A percentile compares a stretch with the other conserved stretches of the same genome.
phyloP scores from a whole-genome alignment of 2,797 vertebrate species.

The Uromys caudimaculatus region DNA sequence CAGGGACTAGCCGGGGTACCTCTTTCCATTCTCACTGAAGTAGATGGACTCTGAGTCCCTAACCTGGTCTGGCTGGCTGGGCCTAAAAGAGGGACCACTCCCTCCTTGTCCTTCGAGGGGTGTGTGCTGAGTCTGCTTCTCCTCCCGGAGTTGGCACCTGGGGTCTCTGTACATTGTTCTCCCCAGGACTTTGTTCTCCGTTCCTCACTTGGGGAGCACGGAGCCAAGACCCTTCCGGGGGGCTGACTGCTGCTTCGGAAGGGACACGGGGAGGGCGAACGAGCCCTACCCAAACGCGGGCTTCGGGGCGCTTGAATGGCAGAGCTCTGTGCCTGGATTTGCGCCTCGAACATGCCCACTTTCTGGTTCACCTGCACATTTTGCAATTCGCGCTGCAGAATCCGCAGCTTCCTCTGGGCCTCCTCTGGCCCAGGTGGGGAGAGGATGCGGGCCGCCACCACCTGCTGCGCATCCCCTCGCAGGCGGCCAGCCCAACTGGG shows the following conservation, averaged over 20 bases:
- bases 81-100: not conserved
- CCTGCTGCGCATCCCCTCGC: slow-evolving; percentile 75
- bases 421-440: slow-evolving; percentile 72
- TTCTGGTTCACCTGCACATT: slow-evolving; percentile 95
- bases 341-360: slow-evolving; percentile 96
- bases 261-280: slow-evolving; percentile 78
- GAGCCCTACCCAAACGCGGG: slow-evolving; percentile 88
- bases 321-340: slow-evolving; percentile 92
- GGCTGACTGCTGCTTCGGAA: slow-evolving; percentile 81
- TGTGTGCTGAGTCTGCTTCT: not conserved
- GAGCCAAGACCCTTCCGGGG: slow-evolving; percentile 34
- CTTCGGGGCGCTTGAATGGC: slow-evolving; percentile 88
- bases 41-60: not conserved
- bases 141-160: not conserved
- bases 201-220: not conserved
- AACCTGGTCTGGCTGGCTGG: fast-evolving
- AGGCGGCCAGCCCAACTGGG: slow-evolving; percentile 84
- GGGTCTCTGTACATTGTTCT: slow-evolving; percentile 62
- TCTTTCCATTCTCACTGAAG: not conserved
- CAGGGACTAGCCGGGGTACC: not conserved
- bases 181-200: slow-evolving; percentile 78
- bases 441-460: slow-evolving; percentile 85
- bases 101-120: not conserved
- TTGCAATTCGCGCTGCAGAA: slow-evolving; percentile 91
- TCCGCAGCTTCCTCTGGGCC: slow-evolving; percentile 78